Conservation (phyloP, 2,113 vertebrate genomes). For the Progne subis region DNA sequence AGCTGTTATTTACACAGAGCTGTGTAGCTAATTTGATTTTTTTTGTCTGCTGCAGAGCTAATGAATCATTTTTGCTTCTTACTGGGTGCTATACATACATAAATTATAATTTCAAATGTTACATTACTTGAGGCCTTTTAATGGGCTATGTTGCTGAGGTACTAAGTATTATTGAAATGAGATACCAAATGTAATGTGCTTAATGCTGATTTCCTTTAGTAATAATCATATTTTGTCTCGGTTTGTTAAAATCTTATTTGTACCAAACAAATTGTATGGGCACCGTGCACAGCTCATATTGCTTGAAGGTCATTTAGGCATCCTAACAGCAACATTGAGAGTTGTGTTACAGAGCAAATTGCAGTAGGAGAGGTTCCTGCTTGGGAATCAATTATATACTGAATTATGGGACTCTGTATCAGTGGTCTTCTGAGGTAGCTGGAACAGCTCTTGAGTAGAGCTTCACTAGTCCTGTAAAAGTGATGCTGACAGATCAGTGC, state of each 20-base stretch:
- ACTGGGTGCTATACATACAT: not conserved
- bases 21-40: constrained; percentile 16
- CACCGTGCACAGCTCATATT: accelerated
- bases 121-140: not conserved
- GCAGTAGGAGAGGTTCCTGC: not conserved
- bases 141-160: not conserved
- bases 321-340: not conserved
- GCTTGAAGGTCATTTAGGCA: not conserved
- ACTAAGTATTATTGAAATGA: not conserved
- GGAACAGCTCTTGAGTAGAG: not conserved
- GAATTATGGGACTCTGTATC: not conserved
- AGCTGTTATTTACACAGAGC: constrained; percentile 41
- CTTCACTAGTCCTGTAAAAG: not conserved
- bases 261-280: not conserved
- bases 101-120: constrained; percentile 3
- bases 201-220: not conserved
- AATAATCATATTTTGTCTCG: not conserved
- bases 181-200: not conserved
- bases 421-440: not conserved
- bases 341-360: not conserved
- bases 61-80: constrained; percentile 3
- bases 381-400: not conserved
- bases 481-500: not conserved
- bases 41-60: not conserved
- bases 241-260: not conserved